These are phyloP conservation scores for Drosophila sturtevanti DNA, from an alignment of 1,140 invertebrate species.

Conservation along the genomic window DNA sequence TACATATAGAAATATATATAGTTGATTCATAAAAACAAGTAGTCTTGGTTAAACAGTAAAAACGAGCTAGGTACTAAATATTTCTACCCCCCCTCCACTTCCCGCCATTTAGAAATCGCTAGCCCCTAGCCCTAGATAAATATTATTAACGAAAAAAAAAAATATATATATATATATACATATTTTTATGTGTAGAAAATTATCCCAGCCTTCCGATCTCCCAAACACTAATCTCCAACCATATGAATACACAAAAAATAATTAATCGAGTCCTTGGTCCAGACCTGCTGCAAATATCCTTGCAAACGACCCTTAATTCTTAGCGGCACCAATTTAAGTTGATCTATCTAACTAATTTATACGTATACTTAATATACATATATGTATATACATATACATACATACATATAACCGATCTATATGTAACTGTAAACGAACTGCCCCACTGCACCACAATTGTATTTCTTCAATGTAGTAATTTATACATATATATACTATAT, in stretches of 20 bases:
- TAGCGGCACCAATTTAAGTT: neutral
- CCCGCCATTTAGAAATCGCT: neutral
- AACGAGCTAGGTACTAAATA: neutral
- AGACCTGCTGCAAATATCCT: neutral
- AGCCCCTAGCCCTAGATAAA: neutral
- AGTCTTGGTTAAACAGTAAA: neutral
- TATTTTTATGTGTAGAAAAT: neutral
- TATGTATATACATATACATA: neutral
- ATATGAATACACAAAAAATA: neutral
- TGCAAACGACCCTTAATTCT: neutral
- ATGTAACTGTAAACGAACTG: constrained; percentile 1
- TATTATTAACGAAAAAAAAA: no score
- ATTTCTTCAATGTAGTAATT: constrained; percentile 9
- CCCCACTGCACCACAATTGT: constrained; percentile 5
- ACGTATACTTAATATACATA: no score
- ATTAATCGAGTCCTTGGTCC: neutral
- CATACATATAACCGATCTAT: constrained; percentile 2
- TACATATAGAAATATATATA: constrained; percentile 5
- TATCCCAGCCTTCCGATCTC: neutral
- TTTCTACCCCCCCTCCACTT: neutral
- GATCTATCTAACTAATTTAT: neutral
- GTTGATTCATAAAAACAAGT: neutral
- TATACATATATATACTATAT: constrained; percentile 41
- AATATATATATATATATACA: neutral
- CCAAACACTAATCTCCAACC: neutral